These are phyloP conservation scores for Apaloderma vittatum DNA, from an alignment of 2,113 vertebrate genomes.

Conservation along the genomic window DNA sequence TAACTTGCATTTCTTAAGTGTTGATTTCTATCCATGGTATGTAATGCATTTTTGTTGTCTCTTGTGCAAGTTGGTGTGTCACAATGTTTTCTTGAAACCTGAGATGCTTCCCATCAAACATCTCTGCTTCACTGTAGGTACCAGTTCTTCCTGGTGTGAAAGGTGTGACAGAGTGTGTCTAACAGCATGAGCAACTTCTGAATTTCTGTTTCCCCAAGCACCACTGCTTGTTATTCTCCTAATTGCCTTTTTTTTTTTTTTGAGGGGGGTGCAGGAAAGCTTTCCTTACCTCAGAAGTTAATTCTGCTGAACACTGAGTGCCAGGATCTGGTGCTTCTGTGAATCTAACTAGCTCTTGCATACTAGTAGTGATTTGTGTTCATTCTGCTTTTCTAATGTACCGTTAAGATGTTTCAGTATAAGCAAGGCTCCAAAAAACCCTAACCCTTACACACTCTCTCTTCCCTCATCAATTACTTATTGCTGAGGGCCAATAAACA, in stretches of 20 bases:
- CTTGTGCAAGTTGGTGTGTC: neutral
- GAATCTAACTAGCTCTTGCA: neutral
- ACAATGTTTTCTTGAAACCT: neutral
- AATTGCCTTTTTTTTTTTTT: neutral
- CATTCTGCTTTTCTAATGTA: neutral
- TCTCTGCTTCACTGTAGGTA: neutral
- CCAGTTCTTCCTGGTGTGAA: neutral
- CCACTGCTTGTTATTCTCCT: neutral
- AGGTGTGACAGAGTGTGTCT: neutral
- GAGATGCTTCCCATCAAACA: neutral
- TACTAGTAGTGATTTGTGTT: neutral
- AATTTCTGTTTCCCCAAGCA: neutral
- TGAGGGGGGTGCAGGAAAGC: neutral
- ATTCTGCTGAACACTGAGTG: neutral
- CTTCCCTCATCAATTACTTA: neutral
- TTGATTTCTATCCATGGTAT: neutral
- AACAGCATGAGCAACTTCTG: neutral
- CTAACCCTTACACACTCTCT: rapidly evolving
- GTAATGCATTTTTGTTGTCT: neutral
- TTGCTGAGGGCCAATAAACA: neutral
- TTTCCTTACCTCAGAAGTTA: neutral
- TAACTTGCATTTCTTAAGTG: neutral
- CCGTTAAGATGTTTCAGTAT: neutral
- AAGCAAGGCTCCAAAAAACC: neutral
- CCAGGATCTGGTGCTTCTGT: neutral